Evolutionary conservation across 2,888 invertebrate genomes (phyloP).

Genomic region (Malthinus seriepunctatus): DNA sequence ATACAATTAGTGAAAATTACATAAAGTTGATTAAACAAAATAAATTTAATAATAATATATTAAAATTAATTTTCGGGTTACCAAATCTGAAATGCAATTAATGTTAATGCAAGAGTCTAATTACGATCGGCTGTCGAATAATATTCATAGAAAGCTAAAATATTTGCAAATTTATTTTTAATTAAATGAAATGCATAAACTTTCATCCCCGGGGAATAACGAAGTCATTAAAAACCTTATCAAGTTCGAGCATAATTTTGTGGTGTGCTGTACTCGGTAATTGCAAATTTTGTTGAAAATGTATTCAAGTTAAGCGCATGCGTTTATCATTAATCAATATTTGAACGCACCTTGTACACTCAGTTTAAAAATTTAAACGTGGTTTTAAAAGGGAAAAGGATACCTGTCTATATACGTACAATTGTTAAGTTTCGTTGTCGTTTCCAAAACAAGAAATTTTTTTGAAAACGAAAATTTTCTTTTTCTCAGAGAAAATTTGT

Average conservation of each 20-base stretch:
- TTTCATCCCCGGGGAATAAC: conserved; percentile 29
- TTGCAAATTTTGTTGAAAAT: conserved; percentile 53
- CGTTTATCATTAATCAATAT: conserved; percentile 48
- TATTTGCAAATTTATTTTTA: conserved; percentile 30
- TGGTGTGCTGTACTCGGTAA: conserved; percentile 54
- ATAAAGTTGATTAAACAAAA: neutral
- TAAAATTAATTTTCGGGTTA: conserved; percentile 10
- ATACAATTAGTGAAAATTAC: neutral
- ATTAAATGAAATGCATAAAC: conserved; percentile 30
- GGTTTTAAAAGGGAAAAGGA: conserved; percentile 19
- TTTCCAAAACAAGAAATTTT: too few species aligned
- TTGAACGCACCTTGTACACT: conserved; percentile 41
- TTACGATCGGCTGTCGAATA: conserved; percentile 16
- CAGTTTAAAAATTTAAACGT: conserved; percentile 37
- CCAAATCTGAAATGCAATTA: conserved; percentile 6
- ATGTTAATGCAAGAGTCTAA: conserved; percentile 7
- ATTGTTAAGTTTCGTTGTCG: too few species aligned
- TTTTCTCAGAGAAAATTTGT: too few species aligned
- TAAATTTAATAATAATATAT: conserved; percentile 4
- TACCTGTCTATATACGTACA: conserved; percentile 12
- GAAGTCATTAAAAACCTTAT: conserved; percentile 37
- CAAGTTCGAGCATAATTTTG: conserved; percentile 50
- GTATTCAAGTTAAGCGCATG: conserved; percentile 41
- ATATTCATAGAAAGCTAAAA: conserved; percentile 22
- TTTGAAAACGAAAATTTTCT: too few species aligned